Evolutionary conservation across 2,797 vertebrate species (phyloP).

Genomic region (Salarias fasciatus): DNA sequence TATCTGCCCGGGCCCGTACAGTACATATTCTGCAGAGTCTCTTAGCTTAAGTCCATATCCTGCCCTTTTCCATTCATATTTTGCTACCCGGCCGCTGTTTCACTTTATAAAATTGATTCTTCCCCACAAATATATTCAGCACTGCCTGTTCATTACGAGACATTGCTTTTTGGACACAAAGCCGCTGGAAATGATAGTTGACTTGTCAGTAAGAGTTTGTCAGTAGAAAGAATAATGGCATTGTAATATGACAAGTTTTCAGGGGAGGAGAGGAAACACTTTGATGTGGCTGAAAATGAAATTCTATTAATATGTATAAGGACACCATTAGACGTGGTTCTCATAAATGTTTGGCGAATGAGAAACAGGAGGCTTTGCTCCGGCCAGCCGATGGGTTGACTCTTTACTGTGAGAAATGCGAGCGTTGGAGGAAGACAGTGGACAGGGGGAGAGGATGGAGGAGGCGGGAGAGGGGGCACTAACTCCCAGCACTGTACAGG

Average conservation of each 20-base stretch:
- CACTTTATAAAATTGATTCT: conserved; percentile 62
- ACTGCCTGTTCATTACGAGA: conserved; percentile 59
- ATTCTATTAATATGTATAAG: conserved; percentile 79
- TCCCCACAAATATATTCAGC: conserved; percentile 61
- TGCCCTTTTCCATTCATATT: conserved; percentile 45
- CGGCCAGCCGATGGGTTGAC: conserved; percentile 25
- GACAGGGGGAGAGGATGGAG: conserved; percentile 37
- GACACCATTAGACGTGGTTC: conserved; percentile 62
- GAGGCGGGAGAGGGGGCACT: not conserved
- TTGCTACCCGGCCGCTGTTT: conserved; percentile 54
- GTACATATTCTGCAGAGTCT: conserved; percentile 12
- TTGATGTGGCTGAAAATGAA: conserved; percentile 73
- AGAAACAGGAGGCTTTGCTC: conserved; percentile 53
- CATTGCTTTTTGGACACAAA: conserved; percentile 66
- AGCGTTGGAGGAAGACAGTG: conserved; percentile 34
- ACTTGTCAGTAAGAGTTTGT: conserved; percentile 68
- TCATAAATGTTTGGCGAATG: conserved; percentile 68
- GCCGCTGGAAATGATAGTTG: conserved; percentile 65
- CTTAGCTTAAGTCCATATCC: conserved; percentile 39
- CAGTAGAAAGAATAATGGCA: conserved; percentile 68
- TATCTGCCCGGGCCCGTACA: conserved; percentile 31
- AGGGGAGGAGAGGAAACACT: conserved; percentile 68
- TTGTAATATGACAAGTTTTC: conserved; percentile 74
- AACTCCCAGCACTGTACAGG: conserved; percentile 43
- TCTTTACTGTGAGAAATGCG: conserved; percentile 42